Evolutionary conservation across 2,113 vertebrate genomes (phyloP).

Genomic region (Hippocampus abdominalis): DNA sequence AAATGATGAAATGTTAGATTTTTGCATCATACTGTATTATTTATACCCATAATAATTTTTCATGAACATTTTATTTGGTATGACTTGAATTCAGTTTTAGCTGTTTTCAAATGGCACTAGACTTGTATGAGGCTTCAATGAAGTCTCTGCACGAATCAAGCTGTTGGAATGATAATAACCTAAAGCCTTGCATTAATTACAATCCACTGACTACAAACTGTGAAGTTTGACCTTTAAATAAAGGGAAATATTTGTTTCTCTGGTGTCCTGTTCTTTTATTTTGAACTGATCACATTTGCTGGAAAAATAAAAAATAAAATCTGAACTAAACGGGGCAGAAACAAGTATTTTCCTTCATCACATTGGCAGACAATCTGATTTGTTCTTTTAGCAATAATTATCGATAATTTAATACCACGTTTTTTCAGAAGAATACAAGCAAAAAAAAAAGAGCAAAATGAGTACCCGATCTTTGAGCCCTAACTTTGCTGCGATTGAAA

Average conservation of each 20-base stretch:
- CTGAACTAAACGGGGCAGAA: constrained; percentile 54
- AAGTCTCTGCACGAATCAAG: constrained; percentile 28
- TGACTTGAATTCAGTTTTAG: background rate
- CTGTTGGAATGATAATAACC: background rate
- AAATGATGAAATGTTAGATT: background rate
- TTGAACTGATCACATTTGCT: background rate
- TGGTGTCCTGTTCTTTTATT: constrained; percentile 82
- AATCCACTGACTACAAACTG: constrained; percentile 29
- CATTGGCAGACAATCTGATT: background rate
- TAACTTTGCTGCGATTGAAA: no score
- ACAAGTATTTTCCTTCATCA: constrained; percentile 74
- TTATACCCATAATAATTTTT: background rate
- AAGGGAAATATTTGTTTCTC: constrained; percentile 97
- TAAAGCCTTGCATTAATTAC: background rate
- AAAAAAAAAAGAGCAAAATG: no score
- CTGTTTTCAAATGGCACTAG: constrained; percentile 1
- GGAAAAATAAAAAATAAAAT: background rate
- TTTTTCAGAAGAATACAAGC: no score
- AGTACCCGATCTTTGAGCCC: no score
- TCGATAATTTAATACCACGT: no score
- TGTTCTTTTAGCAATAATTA: background rate
- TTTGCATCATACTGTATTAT: background rate
- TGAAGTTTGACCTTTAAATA: constrained; percentile 74
- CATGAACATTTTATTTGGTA: background rate
- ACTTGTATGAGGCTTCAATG: constrained; percentile 27